These are phyloP conservation scores for Ichneumoninae sp. DNA, from an alignment of 2,888 invertebrate genomes.

Conservation along the genomic window DNA sequence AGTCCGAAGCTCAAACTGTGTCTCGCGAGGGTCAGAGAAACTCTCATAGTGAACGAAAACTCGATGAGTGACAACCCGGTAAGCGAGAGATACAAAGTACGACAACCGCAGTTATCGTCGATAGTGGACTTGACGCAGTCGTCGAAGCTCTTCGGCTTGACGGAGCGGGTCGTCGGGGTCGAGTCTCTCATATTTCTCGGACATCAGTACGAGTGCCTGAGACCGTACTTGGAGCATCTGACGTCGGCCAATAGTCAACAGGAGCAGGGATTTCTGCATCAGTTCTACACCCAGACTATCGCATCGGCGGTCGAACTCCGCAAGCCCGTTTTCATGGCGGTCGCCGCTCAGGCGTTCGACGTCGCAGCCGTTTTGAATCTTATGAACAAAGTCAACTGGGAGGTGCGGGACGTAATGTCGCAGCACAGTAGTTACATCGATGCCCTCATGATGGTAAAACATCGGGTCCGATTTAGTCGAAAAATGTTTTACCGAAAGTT, in stretches of 20 bases:
- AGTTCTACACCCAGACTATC: conserved; percentile 91
- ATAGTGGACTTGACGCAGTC: conserved; percentile 89
- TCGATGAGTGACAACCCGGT: conserved; percentile 79
- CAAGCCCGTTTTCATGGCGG: conserved; percentile 94
- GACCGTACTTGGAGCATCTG: conserved; percentile 93
- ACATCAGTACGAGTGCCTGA: conserved; percentile 93
- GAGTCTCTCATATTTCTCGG: conserved; percentile 97
- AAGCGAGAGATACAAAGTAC: conserved; percentile 83
- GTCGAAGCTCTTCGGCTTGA: conserved; percentile 92
- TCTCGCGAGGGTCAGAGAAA: conserved; percentile 91
- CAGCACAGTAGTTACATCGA: conserved; percentile 97
- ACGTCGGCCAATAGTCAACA: conserved; percentile 88
- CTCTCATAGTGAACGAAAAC: conserved; percentile 86
- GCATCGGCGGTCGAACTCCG: conserved; percentile 90
- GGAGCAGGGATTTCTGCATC: conserved; percentile 88
- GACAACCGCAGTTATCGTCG: conserved; percentile 87
- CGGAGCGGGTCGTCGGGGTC: conserved; percentile 95
- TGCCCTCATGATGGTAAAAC: conserved; percentile 87
- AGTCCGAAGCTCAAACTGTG: conserved; percentile 90
- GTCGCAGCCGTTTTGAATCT: conserved; percentile 90
- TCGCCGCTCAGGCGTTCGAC: conserved; percentile 92
- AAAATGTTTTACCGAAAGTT: conserved; percentile 3
- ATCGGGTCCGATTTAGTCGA: no score
- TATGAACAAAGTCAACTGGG: conserved; percentile 98
- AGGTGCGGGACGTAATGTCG: conserved; percentile 97